These are phyloP conservation scores for Watsonalla cultraria DNA, from an alignment of 2,888 invertebrate genomes.

Conservation along the genomic window DNA sequence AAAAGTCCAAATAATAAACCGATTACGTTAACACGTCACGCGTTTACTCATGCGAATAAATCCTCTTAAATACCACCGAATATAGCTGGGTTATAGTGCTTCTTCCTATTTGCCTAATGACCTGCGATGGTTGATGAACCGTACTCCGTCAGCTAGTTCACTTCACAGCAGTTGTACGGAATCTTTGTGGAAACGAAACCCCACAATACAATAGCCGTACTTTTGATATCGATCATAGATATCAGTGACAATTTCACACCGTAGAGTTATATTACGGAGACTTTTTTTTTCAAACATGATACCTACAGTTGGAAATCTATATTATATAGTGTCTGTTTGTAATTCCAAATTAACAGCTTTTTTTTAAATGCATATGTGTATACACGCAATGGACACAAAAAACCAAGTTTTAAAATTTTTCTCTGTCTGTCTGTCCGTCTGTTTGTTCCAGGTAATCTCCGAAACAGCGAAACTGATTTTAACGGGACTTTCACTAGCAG, in stretches of 20 bases:
- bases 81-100: slow-evolving; percentile 1
- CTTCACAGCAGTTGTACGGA: slow-evolving; percentile 49
- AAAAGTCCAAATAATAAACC: background rate
- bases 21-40: slow-evolving; percentile 1
- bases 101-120: slow-evolving; percentile 19
- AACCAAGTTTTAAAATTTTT: too few species aligned
- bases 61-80: slow-evolving; percentile 2
- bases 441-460: too few species aligned
- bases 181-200: slow-evolving; percentile 51
- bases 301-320: too few species aligned
- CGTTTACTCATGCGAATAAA: slow-evolving; percentile 1
- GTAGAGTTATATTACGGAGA: too few species aligned
- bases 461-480: too few species aligned
- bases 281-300: too few species aligned
- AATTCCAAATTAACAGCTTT: too few species aligned
- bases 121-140: slow-evolving; percentile 39
- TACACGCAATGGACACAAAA: too few species aligned
- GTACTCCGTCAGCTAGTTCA: slow-evolving; percentile 24
- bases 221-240: slow-evolving; percentile 46
- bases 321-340: too few species aligned
- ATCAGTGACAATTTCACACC: background rate
- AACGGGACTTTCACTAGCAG: too few species aligned
- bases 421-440: too few species aligned
- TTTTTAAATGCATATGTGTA: too few species aligned
- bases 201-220: slow-evolving; percentile 29